A percentile compares a stretch with the other conserved stretches of the same genome.
Conservation (phyloP, 2,797 vertebrate species). For the Danionella dracula region DNA sequence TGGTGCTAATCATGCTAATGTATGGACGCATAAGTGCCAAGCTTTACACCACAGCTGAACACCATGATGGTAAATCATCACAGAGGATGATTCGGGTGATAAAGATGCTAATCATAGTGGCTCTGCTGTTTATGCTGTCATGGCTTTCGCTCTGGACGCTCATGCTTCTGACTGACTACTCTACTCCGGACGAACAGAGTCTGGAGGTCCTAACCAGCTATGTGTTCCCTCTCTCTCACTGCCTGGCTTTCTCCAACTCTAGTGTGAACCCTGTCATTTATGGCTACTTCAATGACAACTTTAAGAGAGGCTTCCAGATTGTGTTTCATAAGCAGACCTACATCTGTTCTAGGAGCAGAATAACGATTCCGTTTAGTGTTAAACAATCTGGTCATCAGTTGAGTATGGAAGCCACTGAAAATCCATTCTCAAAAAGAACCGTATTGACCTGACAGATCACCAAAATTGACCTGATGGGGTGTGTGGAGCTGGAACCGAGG, state of each 20-base stretch:
- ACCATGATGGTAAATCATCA: not conserved
- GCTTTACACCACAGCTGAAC: conserved; percentile 37
- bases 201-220: conserved; percentile 50
- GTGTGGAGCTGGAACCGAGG: conserved; percentile 42
- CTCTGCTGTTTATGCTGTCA: conserved; percentile 55
- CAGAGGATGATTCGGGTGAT: conserved; percentile 47
- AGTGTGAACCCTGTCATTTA: conserved; percentile 56
- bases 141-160: conserved; percentile 57
- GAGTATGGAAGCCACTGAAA: conserved; percentile 20
- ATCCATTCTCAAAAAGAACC: conserved; percentile 36
- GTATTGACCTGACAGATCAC: conserved; percentile 47
- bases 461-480: no score
- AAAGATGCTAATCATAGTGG: conserved; percentile 54
- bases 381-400: not conserved
- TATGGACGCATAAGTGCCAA: conserved; percentile 49
- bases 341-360: not conserved
- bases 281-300: conserved; percentile 58
- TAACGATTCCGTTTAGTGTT: not conserved
- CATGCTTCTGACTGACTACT: conserved; percentile 53
- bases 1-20: conserved; percentile 37
- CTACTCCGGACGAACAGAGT: conserved; percentile 21
- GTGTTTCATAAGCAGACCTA: conserved; percentile 36
- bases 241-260: conserved; percentile 57
- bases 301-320: conserved; percentile 49
- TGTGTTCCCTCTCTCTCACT: conserved; percentile 53